phyloP scores from a whole-genome alignment of 1,140 invertebrate species.

The Cydia amplana region DNA sequence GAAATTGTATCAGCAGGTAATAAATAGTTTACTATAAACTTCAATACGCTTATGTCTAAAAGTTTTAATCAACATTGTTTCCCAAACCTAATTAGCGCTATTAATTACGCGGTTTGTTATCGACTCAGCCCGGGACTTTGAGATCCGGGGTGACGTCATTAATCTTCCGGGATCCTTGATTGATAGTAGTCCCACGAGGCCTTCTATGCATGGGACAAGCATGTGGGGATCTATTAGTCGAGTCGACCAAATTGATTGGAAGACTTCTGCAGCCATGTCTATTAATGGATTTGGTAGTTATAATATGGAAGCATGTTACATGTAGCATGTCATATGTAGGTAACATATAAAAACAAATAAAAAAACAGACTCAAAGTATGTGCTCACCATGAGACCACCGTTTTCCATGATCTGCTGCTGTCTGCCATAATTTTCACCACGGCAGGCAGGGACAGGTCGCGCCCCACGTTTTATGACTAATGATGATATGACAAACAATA shows the following conservation, averaged over 20 bases:
- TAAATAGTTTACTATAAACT: background rate
- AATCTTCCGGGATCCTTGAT: conserved; percentile 35
- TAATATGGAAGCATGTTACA: too few relatives aligned
- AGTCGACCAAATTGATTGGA: background rate
- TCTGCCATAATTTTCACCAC: too few relatives aligned
- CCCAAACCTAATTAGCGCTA: conserved; percentile 20
- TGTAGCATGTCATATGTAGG: too few relatives aligned
- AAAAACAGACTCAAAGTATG: too few relatives aligned
- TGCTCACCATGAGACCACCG: too few relatives aligned
- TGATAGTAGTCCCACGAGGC: conserved; percentile 40
- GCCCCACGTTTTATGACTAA: too few relatives aligned
- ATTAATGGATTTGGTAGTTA: background rate
- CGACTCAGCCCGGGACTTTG: background rate
- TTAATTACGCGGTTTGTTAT: conserved; percentile 35
- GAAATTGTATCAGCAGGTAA: too few relatives aligned
- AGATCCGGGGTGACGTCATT: conserved; percentile 10
- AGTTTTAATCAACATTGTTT: conserved; percentile 19
- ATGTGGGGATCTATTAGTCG: conserved; percentile 4
- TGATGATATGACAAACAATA: too few relatives aligned
- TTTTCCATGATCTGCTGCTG: too few relatives aligned
- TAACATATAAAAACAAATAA: too few relatives aligned
- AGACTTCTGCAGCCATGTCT: background rate
- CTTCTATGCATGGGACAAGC: background rate
- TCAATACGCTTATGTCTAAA: background rate
- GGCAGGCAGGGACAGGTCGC: too few relatives aligned